These are phyloP conservation scores for Plusia festucae DNA, from an alignment of 2,888 invertebrate genomes.

Conservation along the genomic window DNA sequence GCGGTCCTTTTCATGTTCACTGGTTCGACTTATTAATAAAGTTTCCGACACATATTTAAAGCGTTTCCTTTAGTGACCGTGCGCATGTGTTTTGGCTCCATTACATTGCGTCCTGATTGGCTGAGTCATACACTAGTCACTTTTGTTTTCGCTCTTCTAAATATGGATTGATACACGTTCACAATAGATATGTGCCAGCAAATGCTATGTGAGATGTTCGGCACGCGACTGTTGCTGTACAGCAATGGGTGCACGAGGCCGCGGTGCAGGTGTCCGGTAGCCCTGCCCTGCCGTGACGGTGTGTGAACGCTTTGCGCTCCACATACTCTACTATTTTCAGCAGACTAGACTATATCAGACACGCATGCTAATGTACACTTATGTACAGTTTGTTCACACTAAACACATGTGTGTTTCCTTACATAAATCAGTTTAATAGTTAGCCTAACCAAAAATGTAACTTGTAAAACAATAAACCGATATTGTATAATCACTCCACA, in stretches of 20 bases:
- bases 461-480: too few relatives aligned
- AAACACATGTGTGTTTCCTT: too few relatives aligned
- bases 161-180: not conserved
- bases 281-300: too few relatives aligned
- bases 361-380: too few relatives aligned
- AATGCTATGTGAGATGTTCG: not conserved
- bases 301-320: too few relatives aligned
- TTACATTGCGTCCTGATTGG: not conserved
- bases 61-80: not conserved
- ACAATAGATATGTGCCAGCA: not conserved
- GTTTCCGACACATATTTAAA: not conserved
- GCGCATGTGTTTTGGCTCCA: not conserved
- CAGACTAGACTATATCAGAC: too few relatives aligned
- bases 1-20: conserved; percentile 1
- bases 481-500: not conserved
- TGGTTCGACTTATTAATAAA: conserved; percentile 4
- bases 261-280: too few relatives aligned
- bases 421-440: too few relatives aligned
- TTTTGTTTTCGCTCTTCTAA: conserved; percentile 3
- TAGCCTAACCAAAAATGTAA: too few relatives aligned
- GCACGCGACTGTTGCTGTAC: not conserved
- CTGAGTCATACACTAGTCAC: not conserved
- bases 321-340: too few relatives aligned
- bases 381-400: too few relatives aligned
- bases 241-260: not conserved